A percentile compares a stretch with the other conserved stretches of the same genome.
phyloP scores from a whole-genome alignment of 2,797 vertebrate genomes.

The Enteromius treurensis region DNA sequence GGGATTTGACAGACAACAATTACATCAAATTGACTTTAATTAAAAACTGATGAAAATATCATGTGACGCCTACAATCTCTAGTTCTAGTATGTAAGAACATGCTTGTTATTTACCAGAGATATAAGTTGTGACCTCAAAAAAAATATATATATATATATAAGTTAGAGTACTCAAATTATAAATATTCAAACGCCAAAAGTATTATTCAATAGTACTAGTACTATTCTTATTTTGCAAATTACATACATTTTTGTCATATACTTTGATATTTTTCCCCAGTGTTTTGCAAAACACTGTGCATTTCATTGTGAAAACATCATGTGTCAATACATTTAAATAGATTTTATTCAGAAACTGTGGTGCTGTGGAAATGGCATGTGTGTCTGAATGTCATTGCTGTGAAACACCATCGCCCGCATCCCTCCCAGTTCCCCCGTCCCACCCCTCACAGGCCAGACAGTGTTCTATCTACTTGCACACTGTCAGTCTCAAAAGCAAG shows the following conservation, averaged over 20 bases:
- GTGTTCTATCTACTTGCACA: conserved; percentile 46
- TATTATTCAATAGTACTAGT: too few species aligned
- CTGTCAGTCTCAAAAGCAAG: conserved; percentile 51
- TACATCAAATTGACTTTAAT: conserved; percentile 47
- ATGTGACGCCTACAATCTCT: conserved; percentile 10
- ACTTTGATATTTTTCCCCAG: too few species aligned
- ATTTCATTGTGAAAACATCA: neutral
- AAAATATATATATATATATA: neutral
- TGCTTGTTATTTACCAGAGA: neutral
- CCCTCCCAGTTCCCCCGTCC: conserved; percentile 32
- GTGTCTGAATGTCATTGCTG: conserved; percentile 29
- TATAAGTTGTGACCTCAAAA: neutral
- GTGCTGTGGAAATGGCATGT: conserved; percentile 11
- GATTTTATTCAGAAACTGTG: conserved; percentile 8
- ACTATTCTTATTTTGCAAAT: neutral
- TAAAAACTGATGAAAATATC: conserved; percentile 48
- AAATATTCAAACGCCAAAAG: neutral
- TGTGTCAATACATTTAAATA: conserved; percentile 23
- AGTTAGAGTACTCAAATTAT: neutral
- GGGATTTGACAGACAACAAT: conserved; percentile 46
- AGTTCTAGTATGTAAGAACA: neutral
- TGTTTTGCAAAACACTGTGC: neutral
- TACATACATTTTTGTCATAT: neutral
- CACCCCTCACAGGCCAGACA: conserved; percentile 40
- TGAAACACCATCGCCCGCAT: conserved; percentile 7